These are phyloP conservation scores for Serrognathus titanus DNA, from an alignment of 2,888 invertebrate genomes.

Conservation along the genomic window DNA sequence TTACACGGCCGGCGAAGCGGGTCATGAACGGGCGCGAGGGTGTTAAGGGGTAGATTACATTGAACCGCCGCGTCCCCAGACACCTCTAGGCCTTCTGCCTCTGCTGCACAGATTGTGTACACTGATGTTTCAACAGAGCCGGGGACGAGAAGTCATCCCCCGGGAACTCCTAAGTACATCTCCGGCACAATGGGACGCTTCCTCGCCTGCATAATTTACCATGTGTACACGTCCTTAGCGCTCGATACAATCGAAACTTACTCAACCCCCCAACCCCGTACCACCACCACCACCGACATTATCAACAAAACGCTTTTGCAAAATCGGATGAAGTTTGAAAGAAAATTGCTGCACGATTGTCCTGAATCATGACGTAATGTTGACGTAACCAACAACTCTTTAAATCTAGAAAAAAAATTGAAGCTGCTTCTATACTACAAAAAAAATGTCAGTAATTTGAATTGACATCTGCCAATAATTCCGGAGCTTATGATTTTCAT, in stretches of 20 bases:
- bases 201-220: constrained; percentile 4
- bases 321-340: too few species aligned
- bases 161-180: constrained; percentile 12
- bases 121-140: constrained; percentile 27
- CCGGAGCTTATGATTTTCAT: too few species aligned
- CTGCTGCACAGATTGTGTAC: constrained; percentile 29
- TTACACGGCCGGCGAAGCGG: neutral
- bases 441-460: too few species aligned
- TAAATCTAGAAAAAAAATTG: too few species aligned
- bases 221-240: neutral
- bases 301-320: too few species aligned
- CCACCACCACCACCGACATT: too few species aligned
- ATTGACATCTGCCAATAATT: too few species aligned
- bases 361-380: too few species aligned
- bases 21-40: constrained; percentile 1
- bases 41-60: constrained; percentile 21
- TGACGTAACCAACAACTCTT: too few species aligned
- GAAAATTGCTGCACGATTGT: too few species aligned
- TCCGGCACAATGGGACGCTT: constrained; percentile 2
- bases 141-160: constrained; percentile 9
- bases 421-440: too few species aligned
- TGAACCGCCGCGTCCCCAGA: constrained; percentile 24
- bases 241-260: neutral
- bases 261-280: too few species aligned
- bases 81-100: constrained; percentile 28